Conservation (phyloP, 2,888 invertebrate species). For the Lysandra bellargus region DNA sequence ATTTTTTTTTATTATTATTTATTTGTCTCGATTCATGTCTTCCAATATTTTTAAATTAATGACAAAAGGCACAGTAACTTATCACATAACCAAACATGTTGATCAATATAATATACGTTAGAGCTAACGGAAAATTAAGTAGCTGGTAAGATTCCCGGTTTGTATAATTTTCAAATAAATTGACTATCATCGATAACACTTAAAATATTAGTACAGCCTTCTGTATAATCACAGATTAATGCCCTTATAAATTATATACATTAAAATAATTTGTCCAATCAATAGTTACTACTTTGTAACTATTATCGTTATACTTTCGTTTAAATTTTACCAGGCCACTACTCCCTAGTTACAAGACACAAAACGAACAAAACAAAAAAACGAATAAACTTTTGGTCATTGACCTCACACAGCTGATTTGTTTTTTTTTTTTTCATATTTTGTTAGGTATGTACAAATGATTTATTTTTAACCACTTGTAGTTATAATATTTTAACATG, state of each 20-base stretch:
- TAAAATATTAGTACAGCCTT: background rate
- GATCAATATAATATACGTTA: background rate
- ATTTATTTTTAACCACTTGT: no score
- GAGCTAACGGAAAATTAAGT: background rate
- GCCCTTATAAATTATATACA: background rate
- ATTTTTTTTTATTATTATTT: no score
- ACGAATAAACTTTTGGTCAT: no score
- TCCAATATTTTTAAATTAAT: background rate
- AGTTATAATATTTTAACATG: no score
- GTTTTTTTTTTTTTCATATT: no score
- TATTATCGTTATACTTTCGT: background rate
- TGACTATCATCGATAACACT: conserved; percentile 10
- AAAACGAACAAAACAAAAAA: no score
- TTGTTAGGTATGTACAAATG: no score
- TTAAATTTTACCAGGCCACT: background rate
- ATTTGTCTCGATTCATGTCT: no score
- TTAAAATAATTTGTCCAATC: background rate
- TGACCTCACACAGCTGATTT: no score
- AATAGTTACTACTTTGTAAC: background rate
- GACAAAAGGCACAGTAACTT: background rate
- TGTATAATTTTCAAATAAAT: conserved; percentile 8
- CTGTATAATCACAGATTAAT: conserved; percentile 21
- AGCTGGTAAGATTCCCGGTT: background rate
- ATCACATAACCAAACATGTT: background rate
- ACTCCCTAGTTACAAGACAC: no score